Evolutionary conservation across 2,113 vertebrate genomes (phyloP).

Genomic region (Gallinago media): DNA sequence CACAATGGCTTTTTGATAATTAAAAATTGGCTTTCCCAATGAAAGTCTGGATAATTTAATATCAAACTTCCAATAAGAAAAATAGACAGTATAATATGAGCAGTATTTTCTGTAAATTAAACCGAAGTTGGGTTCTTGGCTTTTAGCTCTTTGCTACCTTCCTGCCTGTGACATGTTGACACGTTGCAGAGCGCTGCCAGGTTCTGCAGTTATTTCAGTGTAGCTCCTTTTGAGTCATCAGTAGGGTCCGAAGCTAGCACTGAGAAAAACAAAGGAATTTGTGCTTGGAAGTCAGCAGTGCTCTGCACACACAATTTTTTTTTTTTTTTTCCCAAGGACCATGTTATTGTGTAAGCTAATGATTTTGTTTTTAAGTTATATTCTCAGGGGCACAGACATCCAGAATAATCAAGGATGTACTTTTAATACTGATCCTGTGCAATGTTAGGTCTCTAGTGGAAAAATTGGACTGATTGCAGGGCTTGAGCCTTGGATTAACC

Average conservation of each 20-base stretch:
- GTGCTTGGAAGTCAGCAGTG: constrained; percentile 39
- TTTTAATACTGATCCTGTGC: neutral
- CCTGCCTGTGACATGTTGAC: neutral
- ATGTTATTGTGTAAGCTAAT: constrained; percentile 17
- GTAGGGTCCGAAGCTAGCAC: constrained; percentile 12
- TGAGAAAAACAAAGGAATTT: constrained; percentile 53
- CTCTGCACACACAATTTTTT: neutral
- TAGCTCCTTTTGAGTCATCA: constrained; percentile 4
- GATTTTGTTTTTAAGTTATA: constrained; percentile 56
- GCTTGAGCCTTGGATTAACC: constrained; percentile 27
- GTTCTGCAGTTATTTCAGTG: neutral
- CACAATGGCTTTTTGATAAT: neutral
- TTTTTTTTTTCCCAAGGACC: neutral
- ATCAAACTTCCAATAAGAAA: neutral
- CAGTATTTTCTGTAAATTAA: neutral
- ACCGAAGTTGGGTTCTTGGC: neutral
- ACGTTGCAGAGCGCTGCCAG: neutral
- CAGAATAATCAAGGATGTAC: constrained; percentile 7
- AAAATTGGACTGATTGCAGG: neutral
- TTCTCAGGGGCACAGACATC: constrained; percentile 1
- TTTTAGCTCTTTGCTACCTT: neutral
- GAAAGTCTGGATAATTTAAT: neutral
- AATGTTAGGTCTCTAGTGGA: neutral
- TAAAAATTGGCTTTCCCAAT: neutral
- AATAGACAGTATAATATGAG: neutral